Base-by-base conservation (phyloP, 1,140 invertebrate species). In the Drosophila bocqueti region DNA sequence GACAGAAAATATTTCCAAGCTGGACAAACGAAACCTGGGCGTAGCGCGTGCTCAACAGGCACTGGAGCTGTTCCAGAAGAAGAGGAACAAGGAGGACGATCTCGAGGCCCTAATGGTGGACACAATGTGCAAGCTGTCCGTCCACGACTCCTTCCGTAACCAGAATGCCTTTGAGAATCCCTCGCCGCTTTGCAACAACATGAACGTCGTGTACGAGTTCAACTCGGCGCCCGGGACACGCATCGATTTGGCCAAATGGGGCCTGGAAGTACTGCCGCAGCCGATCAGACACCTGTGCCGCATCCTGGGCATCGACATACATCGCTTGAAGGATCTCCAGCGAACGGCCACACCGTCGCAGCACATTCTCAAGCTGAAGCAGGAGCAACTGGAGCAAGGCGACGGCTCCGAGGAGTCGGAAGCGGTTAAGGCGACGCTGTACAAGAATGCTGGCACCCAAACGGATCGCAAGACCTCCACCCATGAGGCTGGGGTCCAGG, bases 131-230 rank as follows among this genome's bases (percentile, higher is more conserved):
- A 67, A 75, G 18, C 16, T 90, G 38, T 78, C 85, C 6, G 45
- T 43, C 0, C 63, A 59, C 13, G 15, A 29, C 1, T 63, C 63
- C 18, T 75, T 52, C n/a, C 52, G 73, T 13, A 52, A 42, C 8
- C 59, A 69, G 13, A 45, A 42, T 8, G 31, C 40, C 1, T 90
- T 79, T 15, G 74, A 90, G 29, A 81, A 90, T 60, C 78, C 84
- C 2, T 89, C 84, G 31, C 84, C 84, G 2, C 38, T 89, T 4
- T 59, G 55, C 36, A 89, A 81, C 31, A 89, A 89, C 42, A 72
- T 47, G 21, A 89, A 89, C 49, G 84, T 89, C 4, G 38, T n/a
- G 5, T 89, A 90, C 31, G 69, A 75, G 24, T 90, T 89, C 29
- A 89, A 90, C 18, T 84, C 84, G 3, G 74, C 63, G 0, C 65